Base-by-base conservation (phyloP, 2,888 invertebrate genomes). In the Mimas tiliae region DNA sequence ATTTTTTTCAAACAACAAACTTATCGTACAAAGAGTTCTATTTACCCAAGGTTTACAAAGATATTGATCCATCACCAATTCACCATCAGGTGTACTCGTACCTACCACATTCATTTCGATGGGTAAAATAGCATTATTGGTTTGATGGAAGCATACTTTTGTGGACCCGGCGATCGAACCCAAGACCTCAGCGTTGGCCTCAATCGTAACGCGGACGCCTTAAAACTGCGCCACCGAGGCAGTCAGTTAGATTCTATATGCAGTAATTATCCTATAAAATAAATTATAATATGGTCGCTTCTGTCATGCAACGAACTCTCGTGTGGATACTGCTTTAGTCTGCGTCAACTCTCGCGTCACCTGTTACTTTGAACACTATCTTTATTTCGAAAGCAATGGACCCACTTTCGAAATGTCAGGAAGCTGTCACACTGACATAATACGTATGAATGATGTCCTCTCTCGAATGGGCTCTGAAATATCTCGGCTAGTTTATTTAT, bases 351-450 rank as follows among this genome's bases (percentile, higher is more conserved):
- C 45, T 6, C 45, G 14, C 45, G 6, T 6, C 45, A 4, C 45
- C 14, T 45, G 7, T 7, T 9, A 38, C 45, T 1, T 3, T 45
- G 1, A 14, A 1, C 12, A 45, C 14, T 1, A 45, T 6, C 45
- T 45, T 50, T 50, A 50, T 50, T 50, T 50, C 50, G 19, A 19
- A 50, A 50, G 38, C 55, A 55, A 0, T 19, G 38, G 19, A 34
- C 42, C 58, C 58, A 58, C 38, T 58, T 58, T 58, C 42, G 16
- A 42, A 58, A 58, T 58, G 42, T 19, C 58, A 38, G 58, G 58
- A 58, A 58, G 42, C 58, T 42, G 58, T 42, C 58, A 58, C 11
- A 27, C 19, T 50, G 19, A 50, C 50, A 50, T 50, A 50, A 52
- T 52, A 4, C 3, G 12, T 58, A 58, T 58, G 58, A 58, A 16